Evolutionary conservation across 2,888 invertebrate species (phyloP), one percentile per base, ranked within the genome.

Genomic region (Microplitis deprimator): DNA sequence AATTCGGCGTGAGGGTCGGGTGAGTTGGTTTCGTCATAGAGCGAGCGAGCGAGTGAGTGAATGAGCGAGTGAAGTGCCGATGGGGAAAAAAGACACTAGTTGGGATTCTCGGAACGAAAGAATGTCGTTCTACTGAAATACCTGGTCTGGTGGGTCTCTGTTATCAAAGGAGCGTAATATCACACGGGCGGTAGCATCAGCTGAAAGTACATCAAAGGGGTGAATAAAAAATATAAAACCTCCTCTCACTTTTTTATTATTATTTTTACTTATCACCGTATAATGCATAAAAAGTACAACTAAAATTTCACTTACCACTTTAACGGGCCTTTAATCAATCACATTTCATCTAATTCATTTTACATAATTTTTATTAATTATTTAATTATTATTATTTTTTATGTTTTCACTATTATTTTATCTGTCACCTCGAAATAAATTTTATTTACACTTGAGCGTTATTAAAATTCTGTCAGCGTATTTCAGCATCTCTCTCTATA

Each of bases 121-220:
- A 79, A 72, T 77, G 67, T 41, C 77, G 68, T 71, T 50, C 50
- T 50, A 50, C 10, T 79, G 75, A 73, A 78, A 79, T 71, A 75
- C 65, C 72, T 68, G 39, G 60, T 78, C 65, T 50, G 8, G 50
- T 50, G 50, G 50, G 69, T 70, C 59, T 68, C 73, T 72, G 75
- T 80, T 73, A 75, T 78, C 68, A 73, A 74, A 69, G 75, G 17
- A 75, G 67, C 74, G 77, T 73, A 75, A 80, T 78, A 80, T 75
- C 68, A 73, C 38, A 50, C 41, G 60, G 38, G 67, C 39, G 64
- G 62, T 76, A 39, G 64, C 41, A 67, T 73, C 71, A 76, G 71
- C 68, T 64, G 60, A 76, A 74, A 72, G 73, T 71, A 72, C 77
- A 68, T 65, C 77, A 77, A 68, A 70, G 76, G 67, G 20, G n/a